Base-by-base conservation (phyloP, 2,888 invertebrate genomes). In the Sinelater perroti region DNA sequence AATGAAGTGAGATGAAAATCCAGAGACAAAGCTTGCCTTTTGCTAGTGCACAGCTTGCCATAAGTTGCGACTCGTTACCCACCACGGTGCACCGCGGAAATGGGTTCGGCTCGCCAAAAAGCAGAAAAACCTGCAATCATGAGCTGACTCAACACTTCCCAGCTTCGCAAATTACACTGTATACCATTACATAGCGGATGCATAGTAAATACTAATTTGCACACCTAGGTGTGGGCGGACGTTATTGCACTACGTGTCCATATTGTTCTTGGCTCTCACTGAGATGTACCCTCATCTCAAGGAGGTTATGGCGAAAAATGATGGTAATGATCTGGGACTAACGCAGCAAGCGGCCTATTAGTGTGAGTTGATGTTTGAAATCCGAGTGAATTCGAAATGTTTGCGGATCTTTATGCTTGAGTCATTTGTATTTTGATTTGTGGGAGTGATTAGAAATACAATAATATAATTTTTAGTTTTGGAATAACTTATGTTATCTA, bases 201-300 rank as follows among this genome's bases (percentile, higher is more conserved):
- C 56, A 67, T 60, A 61, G 65, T 63, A 67, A 67, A 67, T 62
- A 67, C 63, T 67, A 67, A 67, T 67, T 67, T 67, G 62, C 67
- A 66, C 67, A 61, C 64, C 53, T 56, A 40, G 45, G 44, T 28
- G 57, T 59, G 49, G 61, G 67, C 60, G 62, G 67, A 63, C 57
- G 64, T 62, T 62, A 61, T 66, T 63, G 61, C 64, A 65, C 62
- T 59, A 61, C 62, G 55, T 50, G 36, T 56, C 24, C 33, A 31
- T 44, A 45, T 53, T 53, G 53, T 53, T 53, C 53, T 53, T 30
- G 42, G 31, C 35, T 52, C 44, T 44, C 35, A 42, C 40, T 33
- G 20, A 13, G 42, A 31, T 40, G 30, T 30, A 28, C 11, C 14
- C 17, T 45, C 16, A 45, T 35, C 24, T 26, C 16, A 13, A 28